A percentile compares a stretch with the other conserved stretches of the same genome.
Evolutionary conservation across 2,113 vertebrate species (phyloP).

Genomic region (Natator depressus): DNA sequence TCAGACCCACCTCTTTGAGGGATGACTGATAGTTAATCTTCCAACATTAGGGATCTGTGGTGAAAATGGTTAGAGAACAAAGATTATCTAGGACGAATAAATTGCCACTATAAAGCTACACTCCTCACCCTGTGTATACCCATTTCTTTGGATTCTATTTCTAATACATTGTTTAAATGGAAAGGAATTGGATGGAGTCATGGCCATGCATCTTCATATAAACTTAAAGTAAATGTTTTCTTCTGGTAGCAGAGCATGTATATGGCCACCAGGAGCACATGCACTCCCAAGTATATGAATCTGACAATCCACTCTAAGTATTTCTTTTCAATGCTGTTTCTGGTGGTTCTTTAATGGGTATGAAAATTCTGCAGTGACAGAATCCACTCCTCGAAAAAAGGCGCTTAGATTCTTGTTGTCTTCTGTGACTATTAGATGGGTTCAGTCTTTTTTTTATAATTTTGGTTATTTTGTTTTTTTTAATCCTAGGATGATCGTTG

Average conservation of each 20-base stretch:
- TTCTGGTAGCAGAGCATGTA: background rate
- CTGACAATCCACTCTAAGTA: background rate
- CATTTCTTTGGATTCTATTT: background rate
- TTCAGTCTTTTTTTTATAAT: background rate
- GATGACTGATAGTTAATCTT: background rate
- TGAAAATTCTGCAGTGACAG: background rate
- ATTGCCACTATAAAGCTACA: background rate
- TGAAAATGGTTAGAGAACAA: too few relatives aligned
- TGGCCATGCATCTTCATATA: background rate
- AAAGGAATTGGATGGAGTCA: background rate
- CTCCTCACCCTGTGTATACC: accelerated
- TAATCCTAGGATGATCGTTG: constrained; percentile 87
- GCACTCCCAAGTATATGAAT: background rate
- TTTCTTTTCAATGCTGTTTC: background rate
- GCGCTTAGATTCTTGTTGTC: background rate
- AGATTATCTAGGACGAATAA: background rate
- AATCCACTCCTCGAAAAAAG: background rate
- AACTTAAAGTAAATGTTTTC: background rate
- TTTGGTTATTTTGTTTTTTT: background rate
- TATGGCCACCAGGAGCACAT: background rate
- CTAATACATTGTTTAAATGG: background rate
- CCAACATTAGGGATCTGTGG: too few relatives aligned
- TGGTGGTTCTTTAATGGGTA: background rate
- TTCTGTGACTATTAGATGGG: background rate
- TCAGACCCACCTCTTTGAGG: background rate